Evolutionary conservation across 1,140 invertebrate species (phyloP), one percentile per base, ranked within the genome.

Genomic region (Diorhabda carinulata): DNA sequence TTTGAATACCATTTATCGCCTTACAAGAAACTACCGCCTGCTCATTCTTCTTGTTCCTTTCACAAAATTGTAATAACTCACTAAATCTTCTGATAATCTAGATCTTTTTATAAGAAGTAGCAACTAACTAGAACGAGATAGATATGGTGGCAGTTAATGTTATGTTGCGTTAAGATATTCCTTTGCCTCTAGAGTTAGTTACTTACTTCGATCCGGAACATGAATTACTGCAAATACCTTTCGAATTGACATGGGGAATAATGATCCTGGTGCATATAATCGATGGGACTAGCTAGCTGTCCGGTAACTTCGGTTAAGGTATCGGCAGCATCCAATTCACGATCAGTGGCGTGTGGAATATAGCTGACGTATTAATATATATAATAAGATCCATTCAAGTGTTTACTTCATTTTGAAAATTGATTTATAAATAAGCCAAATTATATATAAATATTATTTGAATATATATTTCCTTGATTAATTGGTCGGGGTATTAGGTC

Each of bases 231-330:
- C 72, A 74, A 77, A 77, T 75, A 73, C 74, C 72, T 67, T 52
- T 61, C 62, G 72, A 74, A 75, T 74, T 77, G 74, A 75, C 72
- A 74, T 67, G 63, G 64, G 71, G 74, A 75, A 71, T 75, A 75
- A 75, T 73, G 72, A 75, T 74, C 70, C 72, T 73, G 72, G 57
- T 67, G 72, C 71, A 75, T 52, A 52, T 77, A 77, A 75, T 77
- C 74, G 70, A 75, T 75, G 74, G 70, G 66, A 52, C 47, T 52
- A n/a, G 47, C 47, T 52, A 74, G 72, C 74, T 74, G 75, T 74
- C 73, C 69, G 66, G 68, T 60, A 61, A 67, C 60, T 25, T 68
- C 66, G 63, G 70, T 52, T 52, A 52, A 52, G 47, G 47, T n/a
- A 52, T 52, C 47, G 47, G 47, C 47, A 52, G 4, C 47, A 52